Evolutionary conservation across 2,113 vertebrate species (phyloP).

Genomic region (Eonycteris spelaea): DNA sequence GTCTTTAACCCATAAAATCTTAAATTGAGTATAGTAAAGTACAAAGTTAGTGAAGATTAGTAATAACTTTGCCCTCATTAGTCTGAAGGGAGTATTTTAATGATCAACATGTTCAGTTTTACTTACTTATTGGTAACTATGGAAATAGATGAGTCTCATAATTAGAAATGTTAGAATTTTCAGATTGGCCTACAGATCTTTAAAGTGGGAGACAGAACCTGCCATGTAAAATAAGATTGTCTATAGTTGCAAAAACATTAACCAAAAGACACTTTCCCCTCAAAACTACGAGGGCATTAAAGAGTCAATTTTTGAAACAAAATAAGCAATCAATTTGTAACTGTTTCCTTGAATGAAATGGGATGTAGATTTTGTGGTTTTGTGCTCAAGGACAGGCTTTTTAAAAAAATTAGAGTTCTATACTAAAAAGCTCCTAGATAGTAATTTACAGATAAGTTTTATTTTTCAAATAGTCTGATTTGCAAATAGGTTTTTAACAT

Average conservation of each 20-base stretch:
- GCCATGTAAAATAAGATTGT: neutral
- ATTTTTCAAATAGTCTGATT: neutral
- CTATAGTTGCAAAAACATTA: neutral
- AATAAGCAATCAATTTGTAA: neutral
- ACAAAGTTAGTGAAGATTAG: neutral
- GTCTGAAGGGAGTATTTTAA: neutral
- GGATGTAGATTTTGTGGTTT: neutral
- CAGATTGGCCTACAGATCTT: neutral
- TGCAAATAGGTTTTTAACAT: neutral
- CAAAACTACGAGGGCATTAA: neutral
- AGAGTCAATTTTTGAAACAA: neutral
- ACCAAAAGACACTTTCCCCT: neutral
- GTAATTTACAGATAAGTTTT: neutral
- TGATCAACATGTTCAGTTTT: neutral
- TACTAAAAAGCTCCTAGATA: neutral
- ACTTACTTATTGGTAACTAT: neutral
- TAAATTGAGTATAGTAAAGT: neutral
- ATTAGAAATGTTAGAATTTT: neutral
- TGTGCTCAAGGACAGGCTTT: neutral
- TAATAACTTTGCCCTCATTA: neutral
- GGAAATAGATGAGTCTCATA: neutral
- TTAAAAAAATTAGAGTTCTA: neutral
- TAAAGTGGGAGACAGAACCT: neutral
- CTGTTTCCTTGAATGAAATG: neutral
- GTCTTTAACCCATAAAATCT: neutral